These are phyloP conservation scores for Theristicus caerulescens DNA, from an alignment of 2,113 vertebrate species.

Conservation along the genomic window DNA sequence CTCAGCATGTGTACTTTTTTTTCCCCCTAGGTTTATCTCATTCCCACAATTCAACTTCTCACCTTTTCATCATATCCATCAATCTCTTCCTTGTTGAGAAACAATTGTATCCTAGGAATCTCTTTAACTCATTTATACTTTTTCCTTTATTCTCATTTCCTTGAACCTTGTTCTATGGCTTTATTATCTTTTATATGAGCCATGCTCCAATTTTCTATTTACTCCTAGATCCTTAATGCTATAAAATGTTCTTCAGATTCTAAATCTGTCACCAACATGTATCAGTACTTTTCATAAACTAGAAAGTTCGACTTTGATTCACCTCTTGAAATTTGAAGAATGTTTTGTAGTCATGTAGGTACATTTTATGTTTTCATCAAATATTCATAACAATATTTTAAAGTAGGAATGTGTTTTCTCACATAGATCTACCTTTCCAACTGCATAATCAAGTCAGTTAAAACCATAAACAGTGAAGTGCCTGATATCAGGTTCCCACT, in stretches of 20 bases:
- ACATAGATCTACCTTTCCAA: not conserved
- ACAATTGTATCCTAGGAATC: slow-evolving; percentile 17
- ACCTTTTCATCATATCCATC: slow-evolving; percentile 45
- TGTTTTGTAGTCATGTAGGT: not conserved
- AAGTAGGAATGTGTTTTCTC: not conserved
- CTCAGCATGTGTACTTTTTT: slow-evolving; percentile 17
- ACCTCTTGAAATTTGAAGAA: not conserved
- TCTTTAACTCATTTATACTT: slow-evolving; percentile 20
- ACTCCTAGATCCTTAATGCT: not conserved
- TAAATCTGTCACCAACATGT: not conserved
- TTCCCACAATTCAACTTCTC: slow-evolving; percentile 35
- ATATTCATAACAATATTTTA: not conserved
- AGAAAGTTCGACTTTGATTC: not conserved
- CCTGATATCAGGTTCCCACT: not conserved
- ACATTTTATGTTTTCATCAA: not conserved
- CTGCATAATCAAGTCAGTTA: not conserved
- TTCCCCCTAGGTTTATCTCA: not conserved
- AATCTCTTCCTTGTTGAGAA: slow-evolving; percentile 51
- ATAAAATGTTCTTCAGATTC: not conserved
- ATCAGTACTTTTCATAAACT: not conserved
- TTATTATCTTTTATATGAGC: not conserved
- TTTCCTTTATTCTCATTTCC: not conserved
- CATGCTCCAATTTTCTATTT: slow-evolving; percentile 20
- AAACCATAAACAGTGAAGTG: not conserved
- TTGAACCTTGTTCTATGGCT: not conserved